Percentiles rank a stretch among this genome's conserved stretches.
phyloP scores from a whole-genome alignment of 2,888 invertebrate species.

The Rhamnusium bicolor region DNA sequence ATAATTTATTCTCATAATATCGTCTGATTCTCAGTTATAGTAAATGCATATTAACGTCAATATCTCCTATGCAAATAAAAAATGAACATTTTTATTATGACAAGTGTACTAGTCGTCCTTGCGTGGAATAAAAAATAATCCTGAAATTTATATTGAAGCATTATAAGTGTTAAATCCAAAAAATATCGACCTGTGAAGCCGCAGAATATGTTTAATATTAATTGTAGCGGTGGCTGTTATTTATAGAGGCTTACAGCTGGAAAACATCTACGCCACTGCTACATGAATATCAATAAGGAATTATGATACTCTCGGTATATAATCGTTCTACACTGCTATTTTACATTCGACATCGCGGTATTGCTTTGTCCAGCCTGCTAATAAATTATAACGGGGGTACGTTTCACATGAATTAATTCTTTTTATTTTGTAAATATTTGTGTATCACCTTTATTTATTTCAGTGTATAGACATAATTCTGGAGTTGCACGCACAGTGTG shows the following conservation, averaged over 20 bases:
- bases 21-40: background rate
- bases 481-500: constrained; percentile 58
- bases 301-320: constrained; percentile 66
- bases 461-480: constrained; percentile 64
- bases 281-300: constrained; percentile 67
- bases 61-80: background rate
- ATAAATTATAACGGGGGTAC: constrained; percentile 66
- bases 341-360: constrained; percentile 67
- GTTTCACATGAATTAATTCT: constrained; percentile 64
- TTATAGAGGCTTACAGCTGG: constrained; percentile 46
- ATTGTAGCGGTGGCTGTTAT: constrained; percentile 55
- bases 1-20: constrained; percentile 10
- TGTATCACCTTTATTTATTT: constrained; percentile 69
- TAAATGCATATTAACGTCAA: background rate
- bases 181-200: constrained; percentile 15
- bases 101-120: constrained; percentile 8
- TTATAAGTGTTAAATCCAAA: constrained; percentile 14
- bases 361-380: constrained; percentile 66
- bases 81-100: constrained; percentile 1
- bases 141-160: constrained; percentile 9
- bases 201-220: constrained; percentile 49
- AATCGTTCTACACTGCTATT: constrained; percentile 67
- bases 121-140: constrained; percentile 1
- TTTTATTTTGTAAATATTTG: constrained; percentile 68
- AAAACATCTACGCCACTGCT: constrained; percentile 66